Evolutionary conservation across 2,797 vertebrate species (phyloP).

Genomic region (Leucoraja ocellata): DNA sequence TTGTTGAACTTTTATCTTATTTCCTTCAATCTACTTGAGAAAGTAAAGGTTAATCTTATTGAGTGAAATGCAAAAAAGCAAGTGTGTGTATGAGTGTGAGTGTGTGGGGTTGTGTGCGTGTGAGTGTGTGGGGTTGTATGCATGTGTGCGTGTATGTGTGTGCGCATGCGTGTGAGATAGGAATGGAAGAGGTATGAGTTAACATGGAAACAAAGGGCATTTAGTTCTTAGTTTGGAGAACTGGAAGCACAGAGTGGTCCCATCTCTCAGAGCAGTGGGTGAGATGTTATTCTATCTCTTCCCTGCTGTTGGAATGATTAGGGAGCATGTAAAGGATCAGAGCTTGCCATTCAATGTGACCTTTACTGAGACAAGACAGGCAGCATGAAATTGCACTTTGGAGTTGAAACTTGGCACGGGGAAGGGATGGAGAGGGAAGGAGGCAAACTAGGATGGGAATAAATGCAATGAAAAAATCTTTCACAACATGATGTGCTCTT

Average conservation of each 20-base stretch:
- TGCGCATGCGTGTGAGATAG: not conserved
- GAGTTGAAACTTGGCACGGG: constrained; percentile 29
- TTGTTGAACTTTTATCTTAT: constrained; percentile 1
- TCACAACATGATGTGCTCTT: constrained; percentile 27
- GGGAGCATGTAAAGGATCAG: constrained; percentile 36
- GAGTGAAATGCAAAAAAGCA: not conserved
- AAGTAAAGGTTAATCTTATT: constrained; percentile 7
- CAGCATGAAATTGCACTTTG: constrained; percentile 37
- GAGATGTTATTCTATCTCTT: constrained; percentile 38
- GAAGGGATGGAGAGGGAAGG: constrained; percentile 18
- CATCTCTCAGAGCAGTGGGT: constrained; percentile 39
- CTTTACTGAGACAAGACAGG: constrained; percentile 35
- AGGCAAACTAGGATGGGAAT: constrained; percentile 9
- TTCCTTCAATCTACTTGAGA: not conserved
- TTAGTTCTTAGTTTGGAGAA: not conserved
- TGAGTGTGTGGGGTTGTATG: too few species aligned
- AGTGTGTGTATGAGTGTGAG: not conserved
- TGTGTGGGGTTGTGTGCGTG: not conserved
- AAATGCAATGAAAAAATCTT: constrained; percentile 20
- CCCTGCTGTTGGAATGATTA: constrained; percentile 38
- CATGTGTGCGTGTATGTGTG: not conserved
- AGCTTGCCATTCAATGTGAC: constrained; percentile 36
- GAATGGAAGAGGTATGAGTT: not conserved
- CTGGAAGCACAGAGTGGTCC: constrained; percentile 28
- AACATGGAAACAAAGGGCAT: constrained; percentile 4